A percentile compares a stretch with the other conserved stretches of the same genome.
Evolutionary conservation across 2,797 vertebrate species (phyloP).

Genomic region (Tamandua tetradactyla): DNA sequence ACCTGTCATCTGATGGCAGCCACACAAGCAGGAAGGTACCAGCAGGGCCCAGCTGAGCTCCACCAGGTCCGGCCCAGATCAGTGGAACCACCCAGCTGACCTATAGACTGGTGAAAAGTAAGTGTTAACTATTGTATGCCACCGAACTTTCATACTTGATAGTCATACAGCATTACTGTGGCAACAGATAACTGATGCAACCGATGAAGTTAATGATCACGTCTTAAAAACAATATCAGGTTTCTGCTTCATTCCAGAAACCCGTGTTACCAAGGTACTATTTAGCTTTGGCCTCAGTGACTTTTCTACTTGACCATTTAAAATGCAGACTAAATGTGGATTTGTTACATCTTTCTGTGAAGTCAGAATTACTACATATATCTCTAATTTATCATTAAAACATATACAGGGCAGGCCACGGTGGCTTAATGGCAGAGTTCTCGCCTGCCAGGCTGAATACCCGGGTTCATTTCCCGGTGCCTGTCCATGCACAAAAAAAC

Average conservation of each 20-base stretch:
- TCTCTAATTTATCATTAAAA: neutral
- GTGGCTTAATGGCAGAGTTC: too few relatives aligned
- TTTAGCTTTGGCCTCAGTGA: neutral
- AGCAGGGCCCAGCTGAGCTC: neutral
- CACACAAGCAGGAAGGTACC: neutral
- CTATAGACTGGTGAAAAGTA: neutral
- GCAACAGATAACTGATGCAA: neutral
- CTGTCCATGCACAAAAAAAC: too few relatives aligned
- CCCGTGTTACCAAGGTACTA: neutral
- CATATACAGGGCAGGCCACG: too few relatives aligned
- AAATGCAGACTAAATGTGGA: neutral
- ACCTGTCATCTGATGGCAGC: neutral
- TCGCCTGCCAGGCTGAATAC: too few relatives aligned
- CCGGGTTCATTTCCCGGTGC: too few relatives aligned
- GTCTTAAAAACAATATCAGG: neutral
- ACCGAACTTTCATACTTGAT: neutral
- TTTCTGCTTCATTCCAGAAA: neutral
- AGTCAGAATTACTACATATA: neutral
- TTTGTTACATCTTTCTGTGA: neutral
- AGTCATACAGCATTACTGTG: too few relatives aligned
- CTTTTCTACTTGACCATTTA: neutral
- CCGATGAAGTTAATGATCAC: neutral
- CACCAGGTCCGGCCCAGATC: neutral
- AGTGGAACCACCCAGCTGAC: too few relatives aligned
- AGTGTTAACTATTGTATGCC: neutral